phyloP scores from a whole-genome alignment of 2,113 vertebrate genomes.

The Bufo gargarizans region DNA sequence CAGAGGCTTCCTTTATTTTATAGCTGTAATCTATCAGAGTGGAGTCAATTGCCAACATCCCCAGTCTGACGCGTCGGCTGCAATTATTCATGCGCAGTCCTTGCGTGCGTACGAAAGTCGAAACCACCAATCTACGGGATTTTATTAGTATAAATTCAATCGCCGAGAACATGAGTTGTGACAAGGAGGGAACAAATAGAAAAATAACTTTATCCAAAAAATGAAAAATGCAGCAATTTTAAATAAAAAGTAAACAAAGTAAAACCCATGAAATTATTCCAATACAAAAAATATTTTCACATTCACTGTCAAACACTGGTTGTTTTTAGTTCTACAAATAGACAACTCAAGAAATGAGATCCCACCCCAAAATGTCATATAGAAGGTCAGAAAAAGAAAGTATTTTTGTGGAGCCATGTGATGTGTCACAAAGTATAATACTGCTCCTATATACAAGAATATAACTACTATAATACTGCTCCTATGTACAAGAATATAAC shows the following conservation, averaged over 20 bases:
- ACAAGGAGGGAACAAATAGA: background rate
- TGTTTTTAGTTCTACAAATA: background rate
- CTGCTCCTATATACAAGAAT: background rate
- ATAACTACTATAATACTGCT: background rate
- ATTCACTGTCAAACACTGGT: background rate
- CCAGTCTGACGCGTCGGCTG: background rate
- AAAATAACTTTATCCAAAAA: background rate
- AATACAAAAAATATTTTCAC: background rate
- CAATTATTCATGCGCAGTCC: background rate
- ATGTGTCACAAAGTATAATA: no score
- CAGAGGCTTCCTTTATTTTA: background rate
- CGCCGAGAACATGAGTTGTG: background rate
- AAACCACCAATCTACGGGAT: background rate
- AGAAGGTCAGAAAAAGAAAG: no score
- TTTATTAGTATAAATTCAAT: background rate
- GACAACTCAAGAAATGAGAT: no score
- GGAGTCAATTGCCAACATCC: conserved; percentile 26
- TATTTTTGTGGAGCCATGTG: no score
- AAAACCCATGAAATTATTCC: background rate
- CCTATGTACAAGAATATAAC: background rate
- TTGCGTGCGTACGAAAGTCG: background rate
- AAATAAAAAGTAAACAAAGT: background rate
- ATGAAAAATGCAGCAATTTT: background rate
- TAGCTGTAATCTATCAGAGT: background rate
- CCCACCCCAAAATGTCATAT: no score